These are phyloP conservation scores for Ariopsis seemanni DNA, from an alignment of 2,113 vertebrate species.

Conservation along the genomic window DNA sequence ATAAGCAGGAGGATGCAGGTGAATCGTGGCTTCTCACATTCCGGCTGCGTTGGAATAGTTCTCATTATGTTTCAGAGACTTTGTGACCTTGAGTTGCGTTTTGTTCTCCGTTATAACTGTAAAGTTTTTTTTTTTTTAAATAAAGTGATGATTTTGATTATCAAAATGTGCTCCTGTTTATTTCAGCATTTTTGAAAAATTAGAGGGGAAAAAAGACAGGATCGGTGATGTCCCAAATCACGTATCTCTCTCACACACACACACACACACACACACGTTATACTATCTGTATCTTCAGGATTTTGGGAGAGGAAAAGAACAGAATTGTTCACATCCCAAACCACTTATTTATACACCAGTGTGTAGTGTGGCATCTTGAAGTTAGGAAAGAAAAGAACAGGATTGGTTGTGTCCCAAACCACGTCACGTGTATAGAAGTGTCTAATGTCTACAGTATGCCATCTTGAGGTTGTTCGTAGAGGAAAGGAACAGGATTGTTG, in stretches of 20 bases:
- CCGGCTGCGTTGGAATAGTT: background rate
- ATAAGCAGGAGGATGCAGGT: conserved; percentile 38
- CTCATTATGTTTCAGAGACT: background rate
- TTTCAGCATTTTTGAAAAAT: background rate
- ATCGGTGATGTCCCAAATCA: background rate
- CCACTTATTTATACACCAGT: background rate
- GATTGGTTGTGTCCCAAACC: background rate
- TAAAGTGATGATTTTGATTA: no score
- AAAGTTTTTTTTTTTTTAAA: no score
- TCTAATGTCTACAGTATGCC: background rate
- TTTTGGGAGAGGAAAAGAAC: background rate
- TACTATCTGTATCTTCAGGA: background rate
- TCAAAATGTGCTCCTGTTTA: no score
- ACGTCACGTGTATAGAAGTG: background rate
- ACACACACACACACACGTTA: background rate
- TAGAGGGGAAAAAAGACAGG: background rate
- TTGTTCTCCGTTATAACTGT: background rate
- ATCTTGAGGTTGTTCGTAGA: background rate
- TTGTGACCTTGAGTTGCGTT: background rate
- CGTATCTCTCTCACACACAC: background rate
- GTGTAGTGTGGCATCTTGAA: no score
- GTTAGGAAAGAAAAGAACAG: background rate
- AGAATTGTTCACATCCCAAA: background rate
- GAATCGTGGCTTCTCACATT: background rate
- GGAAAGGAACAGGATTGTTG: no score